Conservation (phyloP, 2,888 invertebrate species). For the Andrena minutula region DNA sequence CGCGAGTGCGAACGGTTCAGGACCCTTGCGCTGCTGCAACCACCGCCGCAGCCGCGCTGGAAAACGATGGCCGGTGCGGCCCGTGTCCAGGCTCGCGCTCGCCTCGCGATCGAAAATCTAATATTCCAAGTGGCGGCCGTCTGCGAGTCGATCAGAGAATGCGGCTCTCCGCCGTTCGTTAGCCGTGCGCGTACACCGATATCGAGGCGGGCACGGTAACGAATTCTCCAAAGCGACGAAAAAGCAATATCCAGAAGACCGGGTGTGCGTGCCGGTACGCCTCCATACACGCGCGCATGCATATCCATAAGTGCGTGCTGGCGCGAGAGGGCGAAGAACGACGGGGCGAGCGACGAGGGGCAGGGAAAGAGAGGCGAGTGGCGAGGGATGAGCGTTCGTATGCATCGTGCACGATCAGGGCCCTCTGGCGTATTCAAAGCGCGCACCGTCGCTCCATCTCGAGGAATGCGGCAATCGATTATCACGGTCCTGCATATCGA, state of each 20-base stretch:
- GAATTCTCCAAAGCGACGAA: constrained; percentile 58
- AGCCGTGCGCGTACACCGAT: constrained; percentile 30
- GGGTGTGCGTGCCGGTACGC: constrained; percentile 62
- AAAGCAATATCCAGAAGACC: constrained; percentile 62
- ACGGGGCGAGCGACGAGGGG: not conserved
- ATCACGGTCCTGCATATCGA: constrained; percentile 83
- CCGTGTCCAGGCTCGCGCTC: not conserved
- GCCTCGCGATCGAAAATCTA: not conserved
- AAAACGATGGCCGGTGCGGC: constrained; percentile 27
- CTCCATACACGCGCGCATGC: constrained; percentile 72
- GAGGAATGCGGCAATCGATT: constrained; percentile 83
- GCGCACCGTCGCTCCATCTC: constrained; percentile 77
- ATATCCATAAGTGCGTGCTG: constrained; percentile 70
- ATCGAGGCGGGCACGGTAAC: constrained; percentile 51
- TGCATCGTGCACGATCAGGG: constrained; percentile 67
- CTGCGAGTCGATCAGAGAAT: constrained; percentile 24
- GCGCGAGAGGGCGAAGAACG: constrained; percentile 68
- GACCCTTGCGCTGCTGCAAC: constrained; percentile 52
- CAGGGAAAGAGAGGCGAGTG: constrained; percentile 16
- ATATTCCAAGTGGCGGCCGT: not conserved
- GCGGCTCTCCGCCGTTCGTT: not conserved
- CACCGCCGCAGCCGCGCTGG: constrained; percentile 25
- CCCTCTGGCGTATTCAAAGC: constrained; percentile 74
- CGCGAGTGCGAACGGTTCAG: constrained; percentile 49
- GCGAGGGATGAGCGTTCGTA: constrained; percentile 57